phyloP scores from a whole-genome alignment of 2,797 vertebrate genomes.

The Brotogeris chrysoptera region DNA sequence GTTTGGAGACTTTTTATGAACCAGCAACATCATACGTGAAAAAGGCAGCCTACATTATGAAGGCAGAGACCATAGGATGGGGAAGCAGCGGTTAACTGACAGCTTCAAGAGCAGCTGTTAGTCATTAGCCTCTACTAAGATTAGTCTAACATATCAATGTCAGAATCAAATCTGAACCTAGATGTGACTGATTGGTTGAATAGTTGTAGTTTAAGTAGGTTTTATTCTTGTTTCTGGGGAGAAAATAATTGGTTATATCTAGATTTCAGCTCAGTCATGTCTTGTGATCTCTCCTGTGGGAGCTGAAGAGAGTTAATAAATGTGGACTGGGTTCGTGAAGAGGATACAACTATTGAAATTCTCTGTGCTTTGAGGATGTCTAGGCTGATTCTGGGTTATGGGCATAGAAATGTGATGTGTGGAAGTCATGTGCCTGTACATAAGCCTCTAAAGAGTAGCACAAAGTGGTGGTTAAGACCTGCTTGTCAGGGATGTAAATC shows the following conservation, averaged over 20 bases:
- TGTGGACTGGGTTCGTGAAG: neutral
- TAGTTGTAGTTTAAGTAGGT: neutral
- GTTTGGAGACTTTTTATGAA: neutral
- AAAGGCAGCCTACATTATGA: neutral
- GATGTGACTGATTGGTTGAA: neutral
- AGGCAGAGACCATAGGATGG: neutral
- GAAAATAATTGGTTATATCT: neutral
- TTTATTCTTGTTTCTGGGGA: neutral
- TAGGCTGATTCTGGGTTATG: neutral
- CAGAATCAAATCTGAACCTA: neutral
- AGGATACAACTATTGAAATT: neutral
- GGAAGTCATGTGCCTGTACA: neutral
- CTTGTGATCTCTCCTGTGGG: neutral
- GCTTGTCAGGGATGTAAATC: neutral
- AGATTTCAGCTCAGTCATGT: neutral
- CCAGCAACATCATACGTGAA: neutral
- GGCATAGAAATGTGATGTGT: neutral
- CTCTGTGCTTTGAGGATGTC: neutral
- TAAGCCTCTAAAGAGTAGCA: neutral
- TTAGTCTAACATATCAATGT: neutral
- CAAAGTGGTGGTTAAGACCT: neutral
- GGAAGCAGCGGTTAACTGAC: neutral
- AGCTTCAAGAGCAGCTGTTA: neutral
- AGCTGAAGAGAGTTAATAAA: neutral
- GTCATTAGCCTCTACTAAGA: neutral